phyloP scores from a whole-genome alignment of 2,888 invertebrate species.

The Tinea semifulvella region DNA sequence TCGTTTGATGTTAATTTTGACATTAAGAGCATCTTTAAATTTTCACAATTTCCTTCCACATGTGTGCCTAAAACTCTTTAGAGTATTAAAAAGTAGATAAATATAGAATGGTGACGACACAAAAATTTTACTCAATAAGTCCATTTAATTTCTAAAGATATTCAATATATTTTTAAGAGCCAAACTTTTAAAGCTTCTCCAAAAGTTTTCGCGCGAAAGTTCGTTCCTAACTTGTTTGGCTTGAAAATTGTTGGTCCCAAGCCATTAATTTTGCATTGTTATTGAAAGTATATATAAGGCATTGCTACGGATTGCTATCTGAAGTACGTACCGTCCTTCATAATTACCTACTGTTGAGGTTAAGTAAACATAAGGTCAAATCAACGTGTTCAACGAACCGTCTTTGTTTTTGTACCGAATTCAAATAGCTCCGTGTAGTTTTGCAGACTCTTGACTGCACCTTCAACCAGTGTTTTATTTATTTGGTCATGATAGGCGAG shows the following conservation, averaged over 20 bases:
- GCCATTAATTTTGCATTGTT: conserved; percentile 8
- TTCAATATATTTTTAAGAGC: conserved; percentile 9
- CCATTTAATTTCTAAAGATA: neutral
- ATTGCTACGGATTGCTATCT: neutral
- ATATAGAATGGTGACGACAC: neutral
- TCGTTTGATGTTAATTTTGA: neutral
- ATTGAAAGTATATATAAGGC: neutral
- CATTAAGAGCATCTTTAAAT: neutral
- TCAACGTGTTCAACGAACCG: no score
- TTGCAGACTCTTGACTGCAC: no score
- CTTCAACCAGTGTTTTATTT: no score
- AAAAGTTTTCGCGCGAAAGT: conserved; percentile 7
- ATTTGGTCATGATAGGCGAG: no score
- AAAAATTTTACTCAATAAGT: neutral
- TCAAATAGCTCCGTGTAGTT: no score
- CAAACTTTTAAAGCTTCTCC: neutral
- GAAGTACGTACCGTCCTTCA: no score
- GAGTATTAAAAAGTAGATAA: no score
- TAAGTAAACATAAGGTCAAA: no score
- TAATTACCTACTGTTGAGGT: no score
- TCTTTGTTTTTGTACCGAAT: no score
- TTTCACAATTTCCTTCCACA: conserved; percentile 9
- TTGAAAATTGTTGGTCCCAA: conserved; percentile 7
- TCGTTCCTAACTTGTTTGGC: conserved; percentile 1
- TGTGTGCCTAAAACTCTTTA: no score